Base-by-base conservation (phyloP, 2,888 invertebrate species). In the Aleiodes leptofemur region DNA sequence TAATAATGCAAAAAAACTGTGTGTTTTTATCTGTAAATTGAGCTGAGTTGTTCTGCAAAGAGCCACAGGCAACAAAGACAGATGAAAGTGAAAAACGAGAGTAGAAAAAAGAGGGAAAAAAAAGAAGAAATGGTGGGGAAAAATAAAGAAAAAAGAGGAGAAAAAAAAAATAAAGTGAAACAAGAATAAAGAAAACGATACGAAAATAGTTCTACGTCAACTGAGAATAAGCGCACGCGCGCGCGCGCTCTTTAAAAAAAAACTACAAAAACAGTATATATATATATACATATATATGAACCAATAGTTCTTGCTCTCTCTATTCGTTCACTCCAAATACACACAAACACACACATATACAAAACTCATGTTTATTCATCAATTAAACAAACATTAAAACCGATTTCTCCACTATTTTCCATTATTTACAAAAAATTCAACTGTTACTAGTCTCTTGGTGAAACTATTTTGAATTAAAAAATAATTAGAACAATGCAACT, bases 101-200 rank as follows among this genome's bases (percentile, higher is more conserved):
- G 43, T 23, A 43, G 11, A 43, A 43, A 43, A 43, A 43, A 43
- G 43, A 9, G 7, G 11, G 11, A 34, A 7, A 57, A 23, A 23
- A 57, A 9, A 29, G 31, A 4, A 34, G 4, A 34, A 13, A 59
- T 23, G 34, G 4, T 7, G n/a, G n/a, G 34, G 23, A 1, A 23
- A 23, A 23, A 23, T 11, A 14, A 7, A 34, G 43, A 11, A 34
- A 59, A n/a, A n/a, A n/a, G n/a, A n/a, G n/a, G n/a, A n/a, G n/a
- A n/a, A n/a, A n/a, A n/a, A 59, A 59, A 59, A 34, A 59, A 59
- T 23, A 23, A n/a, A n/a, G 23, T n/a, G 11, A 31, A 59, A 29
- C 13, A 34, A 59, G 59, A 59, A 43, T 43, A 64, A 64, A 64
- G 64, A 64, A 64, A 64, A 48, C 64, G 64, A 64, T 64, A 64